Conservation (phyloP, 2,797 vertebrate species). For the Acipenser oxyrinchus region DNA sequence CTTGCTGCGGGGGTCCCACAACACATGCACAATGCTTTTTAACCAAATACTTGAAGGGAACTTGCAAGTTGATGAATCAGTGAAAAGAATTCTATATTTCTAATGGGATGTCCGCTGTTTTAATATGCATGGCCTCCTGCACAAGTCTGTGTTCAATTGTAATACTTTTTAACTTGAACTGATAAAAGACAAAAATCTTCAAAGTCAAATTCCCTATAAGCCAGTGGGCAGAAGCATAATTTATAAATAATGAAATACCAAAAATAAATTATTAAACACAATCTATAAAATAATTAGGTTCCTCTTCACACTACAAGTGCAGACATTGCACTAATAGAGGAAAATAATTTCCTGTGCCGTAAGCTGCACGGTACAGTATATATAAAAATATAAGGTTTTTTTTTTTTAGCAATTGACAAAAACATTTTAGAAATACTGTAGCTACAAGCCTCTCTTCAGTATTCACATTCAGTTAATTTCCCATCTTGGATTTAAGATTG, state of each 20-base stretch:
- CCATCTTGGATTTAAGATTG: neutral
- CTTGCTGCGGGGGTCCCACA: too few relatives aligned
- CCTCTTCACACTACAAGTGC: neutral
- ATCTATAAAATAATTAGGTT: conserved; percentile 19
- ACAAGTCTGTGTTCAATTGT: neutral
- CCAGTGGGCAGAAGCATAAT: conserved; percentile 6
- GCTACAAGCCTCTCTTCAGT: too few relatives aligned
- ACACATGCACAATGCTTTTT: too few relatives aligned
- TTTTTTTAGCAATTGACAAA: too few relatives aligned
- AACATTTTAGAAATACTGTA: too few relatives aligned
- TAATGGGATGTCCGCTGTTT: neutral
- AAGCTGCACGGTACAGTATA: too few relatives aligned
- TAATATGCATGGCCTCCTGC: neutral
- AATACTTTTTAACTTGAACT: neutral
- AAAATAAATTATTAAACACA: conserved; percentile 30
- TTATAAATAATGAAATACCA: conserved; percentile 28
- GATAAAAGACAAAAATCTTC: neutral
- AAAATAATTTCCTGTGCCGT: too few relatives aligned
- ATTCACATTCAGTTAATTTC: too few relatives aligned
- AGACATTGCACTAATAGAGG: conserved; percentile 19
- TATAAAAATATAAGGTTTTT: too few relatives aligned
- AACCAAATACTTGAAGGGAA: too few relatives aligned
- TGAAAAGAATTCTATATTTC: conserved; percentile 5
- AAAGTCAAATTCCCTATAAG: conserved; percentile 6
- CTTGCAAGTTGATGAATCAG: too few relatives aligned